These are phyloP conservation scores for Vannuccia rotundouncinata DNA, from an alignment of 2,888 invertebrate species.

Conservation along the genomic window DNA sequence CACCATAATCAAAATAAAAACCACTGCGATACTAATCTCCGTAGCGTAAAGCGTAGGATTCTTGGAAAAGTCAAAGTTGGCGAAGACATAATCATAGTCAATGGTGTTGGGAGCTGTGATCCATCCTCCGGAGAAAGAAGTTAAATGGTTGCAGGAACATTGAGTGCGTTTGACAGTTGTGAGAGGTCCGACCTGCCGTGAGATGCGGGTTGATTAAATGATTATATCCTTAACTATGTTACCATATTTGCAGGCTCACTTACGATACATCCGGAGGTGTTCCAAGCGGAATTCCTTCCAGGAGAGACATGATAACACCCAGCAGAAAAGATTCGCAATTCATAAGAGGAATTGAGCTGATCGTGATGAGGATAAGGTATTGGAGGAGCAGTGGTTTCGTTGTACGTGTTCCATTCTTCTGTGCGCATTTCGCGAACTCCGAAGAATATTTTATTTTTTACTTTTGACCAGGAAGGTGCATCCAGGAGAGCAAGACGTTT, in stretches of 20 bases:
- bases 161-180: constrained; percentile 43
- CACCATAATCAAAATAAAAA: constrained; percentile 54
- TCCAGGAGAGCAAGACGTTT: neutral
- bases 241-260: constrained; percentile 11
- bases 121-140: constrained; percentile 58
- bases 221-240: neutral
- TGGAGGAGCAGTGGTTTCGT: constrained; percentile 43
- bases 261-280: constrained; percentile 41
- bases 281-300: constrained; percentile 12
- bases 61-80: constrained; percentile 56
- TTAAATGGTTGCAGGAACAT: constrained; percentile 56
- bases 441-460: constrained; percentile 51
- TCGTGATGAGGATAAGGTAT: constrained; percentile 43
- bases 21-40: constrained; percentile 51
- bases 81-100: constrained; percentile 58
- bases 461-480: constrained; percentile 39
- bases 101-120: constrained; percentile 58
- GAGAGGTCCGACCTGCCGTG: constrained; percentile 41
- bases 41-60: constrained; percentile 59
- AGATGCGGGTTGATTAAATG: neutral
- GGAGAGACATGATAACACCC: constrained; percentile 36
- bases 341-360: constrained; percentile 51
- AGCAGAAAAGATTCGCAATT: constrained; percentile 47
- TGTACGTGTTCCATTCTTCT: constrained; percentile 46
- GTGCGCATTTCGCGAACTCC: constrained; percentile 48